phyloP scores from a whole-genome alignment of 2,888 invertebrate genomes.

The Oasisia sp. region DNA sequence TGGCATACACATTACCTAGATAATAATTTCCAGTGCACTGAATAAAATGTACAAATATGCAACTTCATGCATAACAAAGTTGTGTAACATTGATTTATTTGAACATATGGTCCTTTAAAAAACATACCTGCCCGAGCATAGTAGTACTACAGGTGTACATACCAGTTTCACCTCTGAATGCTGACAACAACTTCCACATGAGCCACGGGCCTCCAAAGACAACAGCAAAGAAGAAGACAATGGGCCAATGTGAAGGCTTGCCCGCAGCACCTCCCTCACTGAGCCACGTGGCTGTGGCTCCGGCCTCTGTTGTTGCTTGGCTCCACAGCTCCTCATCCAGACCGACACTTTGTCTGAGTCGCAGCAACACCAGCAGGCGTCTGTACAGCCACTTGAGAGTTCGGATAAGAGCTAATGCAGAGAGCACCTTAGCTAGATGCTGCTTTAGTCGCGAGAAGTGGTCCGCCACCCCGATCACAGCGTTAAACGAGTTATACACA shows the following conservation, averaged over 20 bases:
- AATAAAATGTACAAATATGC: background rate
- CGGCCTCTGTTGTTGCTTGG: slow-evolving; percentile 47
- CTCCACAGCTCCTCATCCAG: slow-evolving; percentile 64
- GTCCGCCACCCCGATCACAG: slow-evolving; percentile 94
- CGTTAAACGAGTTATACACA: slow-evolving; percentile 92
- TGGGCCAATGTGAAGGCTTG: slow-evolving; percentile 80
- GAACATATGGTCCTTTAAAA: too few species aligned
- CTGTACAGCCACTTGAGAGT: slow-evolving; percentile 83
- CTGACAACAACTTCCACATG: slow-evolving; percentile 82
- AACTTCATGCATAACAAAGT: too few species aligned
- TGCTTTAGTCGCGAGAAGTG: slow-evolving; percentile 87
- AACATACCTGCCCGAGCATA: background rate
- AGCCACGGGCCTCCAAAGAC: slow-evolving; percentile 92
- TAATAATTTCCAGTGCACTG: background rate
- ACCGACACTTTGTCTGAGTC: slow-evolving; percentile 62
- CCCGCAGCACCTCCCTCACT: slow-evolving; percentile 47
- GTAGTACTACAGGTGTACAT: background rate
- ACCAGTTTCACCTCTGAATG: slow-evolving; percentile 54
- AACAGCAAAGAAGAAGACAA: slow-evolving; percentile 87
- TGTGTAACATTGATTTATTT: too few species aligned
- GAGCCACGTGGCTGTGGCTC: slow-evolving; percentile 50
- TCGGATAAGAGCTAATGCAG: slow-evolving; percentile 85
- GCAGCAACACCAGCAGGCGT: slow-evolving; percentile 76
- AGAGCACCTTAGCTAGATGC: slow-evolving; percentile 87
- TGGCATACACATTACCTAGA: too few species aligned